Conservation (phyloP, 2,888 invertebrate genomes). For the Lacanobia wlatinum region DNA sequence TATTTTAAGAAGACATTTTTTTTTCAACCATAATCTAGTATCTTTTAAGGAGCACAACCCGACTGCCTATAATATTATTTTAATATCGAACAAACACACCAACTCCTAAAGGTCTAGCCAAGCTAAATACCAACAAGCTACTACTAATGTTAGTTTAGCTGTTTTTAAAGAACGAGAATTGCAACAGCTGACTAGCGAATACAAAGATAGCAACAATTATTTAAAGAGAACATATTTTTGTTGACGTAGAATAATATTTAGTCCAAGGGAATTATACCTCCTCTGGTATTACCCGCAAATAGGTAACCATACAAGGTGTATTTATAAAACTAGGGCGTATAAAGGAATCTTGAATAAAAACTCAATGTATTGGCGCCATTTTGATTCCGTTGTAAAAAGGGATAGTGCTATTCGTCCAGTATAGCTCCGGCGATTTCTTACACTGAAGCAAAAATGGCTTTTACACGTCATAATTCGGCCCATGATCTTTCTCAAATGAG, state of each 20-base stretch:
- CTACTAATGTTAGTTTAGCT: slow-evolving; percentile 3
- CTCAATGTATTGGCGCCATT: neutral
- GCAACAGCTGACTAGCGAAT: slow-evolving; percentile 38
- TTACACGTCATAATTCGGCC: neutral
- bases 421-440: neutral
- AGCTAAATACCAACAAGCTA: slow-evolving; percentile 42
- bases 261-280: neutral
- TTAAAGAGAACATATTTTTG: neutral
- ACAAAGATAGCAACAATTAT: neutral
- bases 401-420: neutral
- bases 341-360: no score
- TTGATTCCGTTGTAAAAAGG: neutral
- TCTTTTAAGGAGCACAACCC: slow-evolving; percentile 24
- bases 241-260: neutral
- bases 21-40: slow-evolving; percentile 5
- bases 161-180: neutral
- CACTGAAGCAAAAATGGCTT: neutral
- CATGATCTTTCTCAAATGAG: neutral
- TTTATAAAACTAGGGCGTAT: no score
- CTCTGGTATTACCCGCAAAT: neutral
- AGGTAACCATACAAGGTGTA: no score
- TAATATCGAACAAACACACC: slow-evolving; percentile 33
- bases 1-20: neutral
- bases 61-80: slow-evolving; percentile 27
- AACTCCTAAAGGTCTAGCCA: slow-evolving; percentile 34